These are phyloP conservation scores for Elgaria multicarinata DNA, from an alignment of 2,113 vertebrate genomes.

Conservation along the genomic window DNA sequence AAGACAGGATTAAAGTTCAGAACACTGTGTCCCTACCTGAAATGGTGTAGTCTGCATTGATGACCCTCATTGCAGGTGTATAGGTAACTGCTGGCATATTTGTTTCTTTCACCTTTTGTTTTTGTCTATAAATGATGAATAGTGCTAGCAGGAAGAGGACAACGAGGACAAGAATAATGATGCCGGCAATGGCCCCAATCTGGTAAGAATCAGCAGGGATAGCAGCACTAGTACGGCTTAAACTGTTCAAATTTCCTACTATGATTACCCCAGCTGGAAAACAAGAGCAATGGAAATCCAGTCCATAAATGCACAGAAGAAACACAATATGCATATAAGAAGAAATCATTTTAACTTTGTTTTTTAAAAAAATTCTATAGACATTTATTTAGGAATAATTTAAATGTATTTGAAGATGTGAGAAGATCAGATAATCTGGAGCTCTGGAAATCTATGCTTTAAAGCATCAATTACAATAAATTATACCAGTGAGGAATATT, in stretches of 20 bases:
- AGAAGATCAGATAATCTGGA: not conserved
- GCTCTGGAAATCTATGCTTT: not conserved
- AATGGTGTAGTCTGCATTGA: constrained; percentile 86
- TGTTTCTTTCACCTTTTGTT: constrained; percentile 93
- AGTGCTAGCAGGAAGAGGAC: constrained; percentile 90
- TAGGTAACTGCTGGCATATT: constrained; percentile 91
- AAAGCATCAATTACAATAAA: not conserved
- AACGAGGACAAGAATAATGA: constrained; percentile 90
- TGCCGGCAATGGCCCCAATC: constrained; percentile 92
- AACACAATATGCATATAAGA: not conserved
- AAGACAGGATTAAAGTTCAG: not conserved
- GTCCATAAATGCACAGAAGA: not conserved
- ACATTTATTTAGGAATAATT: constrained; percentile 7
- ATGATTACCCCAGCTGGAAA: constrained; percentile 88
- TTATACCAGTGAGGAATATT: not conserved
- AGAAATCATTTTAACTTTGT: not conserved
- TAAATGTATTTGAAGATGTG: not conserved
- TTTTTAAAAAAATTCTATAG: not conserved
- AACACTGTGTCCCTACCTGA: constrained; percentile 72
- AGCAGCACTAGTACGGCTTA: constrained; percentile 89
- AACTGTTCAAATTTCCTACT: constrained; percentile 90
- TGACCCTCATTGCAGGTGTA: constrained; percentile 88
- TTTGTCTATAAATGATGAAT: constrained; percentile 93
- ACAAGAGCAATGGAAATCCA: constrained; percentile 23
- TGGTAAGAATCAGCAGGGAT: constrained; percentile 92